Conservation (phyloP, 2,113 vertebrate species). For the Albula goreensis region DNA sequence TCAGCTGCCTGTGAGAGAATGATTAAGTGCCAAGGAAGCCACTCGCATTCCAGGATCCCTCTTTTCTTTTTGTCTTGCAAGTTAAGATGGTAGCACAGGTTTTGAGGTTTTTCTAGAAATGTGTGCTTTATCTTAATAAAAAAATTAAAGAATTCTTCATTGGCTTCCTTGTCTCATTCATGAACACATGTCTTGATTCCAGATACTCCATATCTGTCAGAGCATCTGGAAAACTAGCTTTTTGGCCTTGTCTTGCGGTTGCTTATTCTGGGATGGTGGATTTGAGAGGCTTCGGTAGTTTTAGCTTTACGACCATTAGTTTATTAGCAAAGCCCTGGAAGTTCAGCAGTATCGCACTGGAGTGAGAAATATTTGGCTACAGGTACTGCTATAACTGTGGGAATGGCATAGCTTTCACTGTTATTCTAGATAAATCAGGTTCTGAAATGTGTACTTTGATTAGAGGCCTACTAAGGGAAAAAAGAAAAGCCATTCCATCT, state of each 20-base stretch:
- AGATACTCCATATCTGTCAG: neutral
- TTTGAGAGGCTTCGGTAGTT: no score
- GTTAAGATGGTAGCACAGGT: slow-evolving; percentile 25
- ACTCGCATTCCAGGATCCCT: slow-evolving; percentile 28
- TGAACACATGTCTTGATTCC: neutral
- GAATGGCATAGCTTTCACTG: neutral
- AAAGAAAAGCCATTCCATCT: neutral
- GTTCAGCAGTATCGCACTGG: no score
- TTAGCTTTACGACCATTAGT: no score
- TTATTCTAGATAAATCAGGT: neutral
- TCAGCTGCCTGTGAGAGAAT: slow-evolving; percentile 16
- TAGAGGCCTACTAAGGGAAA: neutral
- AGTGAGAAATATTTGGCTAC: no score
- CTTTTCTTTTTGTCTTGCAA: slow-evolving; percentile 12
- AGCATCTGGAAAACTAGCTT: neutral
- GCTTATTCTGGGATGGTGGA: no score
- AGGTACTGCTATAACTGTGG: no score
- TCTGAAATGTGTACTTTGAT: neutral
- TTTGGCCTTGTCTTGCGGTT: no score
- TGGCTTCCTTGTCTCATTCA: neutral
- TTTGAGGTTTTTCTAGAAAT: slow-evolving; percentile 33
- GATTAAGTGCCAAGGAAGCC: slow-evolving; percentile 45
- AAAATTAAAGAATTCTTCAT: slow-evolving; percentile 18
- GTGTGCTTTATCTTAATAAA: slow-evolving; percentile 33
- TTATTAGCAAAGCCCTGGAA: no score